A percentile compares a stretch with the other conserved stretches of the same genome.
Conservation (phyloP, 1,140 invertebrate species). For the Sipha flava region DNA sequence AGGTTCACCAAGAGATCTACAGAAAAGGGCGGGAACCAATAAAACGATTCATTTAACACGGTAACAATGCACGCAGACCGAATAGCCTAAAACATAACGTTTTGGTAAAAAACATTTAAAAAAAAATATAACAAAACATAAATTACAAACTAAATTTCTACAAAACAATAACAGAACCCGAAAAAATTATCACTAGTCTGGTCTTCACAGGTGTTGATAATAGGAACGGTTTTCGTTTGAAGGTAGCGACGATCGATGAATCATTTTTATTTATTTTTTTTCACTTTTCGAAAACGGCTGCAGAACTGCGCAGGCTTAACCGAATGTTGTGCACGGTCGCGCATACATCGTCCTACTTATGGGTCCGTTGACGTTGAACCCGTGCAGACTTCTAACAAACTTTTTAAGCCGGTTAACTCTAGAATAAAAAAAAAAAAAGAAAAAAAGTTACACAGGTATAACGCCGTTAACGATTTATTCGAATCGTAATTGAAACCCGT, state of each 20-base stretch:
- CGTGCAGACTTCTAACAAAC: not conserved
- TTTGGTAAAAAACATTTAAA: not conserved
- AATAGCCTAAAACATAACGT: not conserved
- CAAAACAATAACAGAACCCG: slow-evolving; percentile 9
- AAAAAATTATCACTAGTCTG: not conserved
- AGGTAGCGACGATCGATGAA: slow-evolving; percentile 28
- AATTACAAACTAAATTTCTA: not conserved
- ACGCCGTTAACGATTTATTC: too few species aligned
- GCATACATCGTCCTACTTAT: not conserved
- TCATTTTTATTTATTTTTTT: not conserved
- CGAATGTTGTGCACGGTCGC: not conserved
- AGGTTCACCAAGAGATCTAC: not conserved
- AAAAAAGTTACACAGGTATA: too few species aligned
- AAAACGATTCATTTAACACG: not conserved
- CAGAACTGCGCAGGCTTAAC: not conserved
- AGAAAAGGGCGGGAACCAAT: slow-evolving; percentile 2
- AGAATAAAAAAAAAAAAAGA: not conserved
- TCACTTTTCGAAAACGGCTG: not conserved
- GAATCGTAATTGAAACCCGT: too few species aligned
- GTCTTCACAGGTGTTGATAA: not conserved
- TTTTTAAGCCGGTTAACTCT: not conserved
- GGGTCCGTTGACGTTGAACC: too few species aligned
- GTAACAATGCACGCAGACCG: not conserved
- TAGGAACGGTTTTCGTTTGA: slow-evolving; percentile 1
- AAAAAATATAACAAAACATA: not conserved